A percentile compares a stretch with the other conserved stretches of the same genome.
Evolutionary conservation across 1,140 invertebrate genomes (phyloP).

Genomic region (Drosophila tropicalis): DNA sequence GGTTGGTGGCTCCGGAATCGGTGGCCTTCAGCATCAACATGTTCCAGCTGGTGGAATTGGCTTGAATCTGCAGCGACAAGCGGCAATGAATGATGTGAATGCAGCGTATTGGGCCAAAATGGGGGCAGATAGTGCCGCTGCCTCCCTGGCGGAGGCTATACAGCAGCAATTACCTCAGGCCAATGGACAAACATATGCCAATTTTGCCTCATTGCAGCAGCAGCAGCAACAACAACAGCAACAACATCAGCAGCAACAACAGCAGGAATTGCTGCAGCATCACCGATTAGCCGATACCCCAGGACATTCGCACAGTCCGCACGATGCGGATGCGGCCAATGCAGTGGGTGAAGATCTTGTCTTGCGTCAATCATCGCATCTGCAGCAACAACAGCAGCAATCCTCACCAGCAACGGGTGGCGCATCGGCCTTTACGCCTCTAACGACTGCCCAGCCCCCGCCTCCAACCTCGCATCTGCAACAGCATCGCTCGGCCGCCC

Average conservation of each 20-base stretch:
- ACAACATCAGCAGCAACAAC: constrained; percentile 79
- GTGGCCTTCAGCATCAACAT: constrained; percentile 63
- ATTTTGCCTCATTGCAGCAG: constrained; percentile 86
- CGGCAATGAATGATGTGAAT: constrained; percentile 84
- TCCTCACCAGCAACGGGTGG: constrained; percentile 74
- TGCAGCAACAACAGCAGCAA: constrained; percentile 76
- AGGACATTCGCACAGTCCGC: constrained; percentile 76
- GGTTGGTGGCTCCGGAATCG: constrained; percentile 63
- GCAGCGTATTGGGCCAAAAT: constrained; percentile 88
- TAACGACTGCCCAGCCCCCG: constrained; percentile 87
- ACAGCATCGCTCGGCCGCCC: constrained; percentile 86
- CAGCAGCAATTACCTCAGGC: constrained; percentile 91
- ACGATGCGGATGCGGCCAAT: constrained; percentile 58
- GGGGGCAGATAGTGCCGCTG: constrained; percentile 87
- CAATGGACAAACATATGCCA: constrained; percentile 87
- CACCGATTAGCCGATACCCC: constrained; percentile 68
- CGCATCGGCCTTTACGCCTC: constrained; percentile 93
- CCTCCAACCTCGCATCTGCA: constrained; percentile 87
- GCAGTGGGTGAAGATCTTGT: constrained; percentile 84
- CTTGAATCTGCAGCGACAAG: constrained; percentile 84
- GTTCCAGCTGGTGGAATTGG: constrained; percentile 84
- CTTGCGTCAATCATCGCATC: constrained; percentile 53
- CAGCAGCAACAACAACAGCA: constrained; percentile 87
- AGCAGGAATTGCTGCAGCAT: constrained; percentile 68
- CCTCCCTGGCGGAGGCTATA: constrained; percentile 77